Evolutionary conservation across 2,888 invertebrate genomes (phyloP), one percentile per base, ranked within the genome.

Genomic region (Idaea dimidiata): DNA sequence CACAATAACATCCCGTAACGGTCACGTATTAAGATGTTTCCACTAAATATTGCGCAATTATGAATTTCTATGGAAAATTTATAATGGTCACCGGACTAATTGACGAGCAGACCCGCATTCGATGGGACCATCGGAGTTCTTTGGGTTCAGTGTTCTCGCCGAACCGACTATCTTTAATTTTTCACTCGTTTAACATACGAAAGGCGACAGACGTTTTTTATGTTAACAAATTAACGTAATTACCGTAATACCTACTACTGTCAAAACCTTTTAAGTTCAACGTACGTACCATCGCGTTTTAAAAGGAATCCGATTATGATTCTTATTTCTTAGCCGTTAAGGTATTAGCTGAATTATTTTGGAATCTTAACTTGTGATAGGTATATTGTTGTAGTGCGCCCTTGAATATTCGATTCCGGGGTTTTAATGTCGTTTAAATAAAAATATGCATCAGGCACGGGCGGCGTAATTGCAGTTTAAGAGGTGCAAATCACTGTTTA

Each of bases 251-350:
- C n/a, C n/a, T n/a, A n/a, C 81, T 81, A 79, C 86, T 87, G 88
- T 88, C 89, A 88, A 87, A 88, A 87, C 88, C 88, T 89, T 89
- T 88, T 89, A 88, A 88, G 89, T 89, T 91, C 89, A 89, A 87
- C 81, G 88, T 78, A 81, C 89, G 88, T 82, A 77, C 85, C 84
- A 84, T 77, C 69, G 69, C 72, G 72, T 74, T 5, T 76, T 71
- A 66, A 60, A 65, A 66, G 60, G 64, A 71, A 70, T 61, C 70
- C 70, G 66, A 83, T 77, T 79, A 70, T 86, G 76, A 73, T 67
- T 73, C 86, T 85, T 87, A 84, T 83, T 77, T 62, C 75, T 62
- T 72, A 61, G 65, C 31, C 59, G 67, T 80, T 82, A 83, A 83
- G 82, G 78, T 77, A 71, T 82, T 80, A 78, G 78, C 78, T 66